A percentile compares a stretch with the other conserved stretches of the same genome.
phyloP scores from a whole-genome alignment of 2,797 vertebrate species.

The Lophius americanus region DNA sequence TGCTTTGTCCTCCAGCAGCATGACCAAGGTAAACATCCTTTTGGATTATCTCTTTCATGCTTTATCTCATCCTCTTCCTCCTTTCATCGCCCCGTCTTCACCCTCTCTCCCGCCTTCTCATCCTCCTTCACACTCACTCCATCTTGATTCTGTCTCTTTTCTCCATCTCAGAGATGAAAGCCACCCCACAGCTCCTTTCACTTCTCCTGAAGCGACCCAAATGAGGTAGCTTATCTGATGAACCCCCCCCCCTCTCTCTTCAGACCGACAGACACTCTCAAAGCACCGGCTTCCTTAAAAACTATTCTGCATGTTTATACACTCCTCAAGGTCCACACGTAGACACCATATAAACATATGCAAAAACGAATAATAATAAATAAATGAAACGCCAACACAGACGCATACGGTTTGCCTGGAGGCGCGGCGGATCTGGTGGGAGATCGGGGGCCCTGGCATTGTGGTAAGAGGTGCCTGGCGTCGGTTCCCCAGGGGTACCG shows the following conservation, averaged over 20 bases:
- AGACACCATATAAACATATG: constrained; percentile 59
- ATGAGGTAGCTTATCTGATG: constrained; percentile 82
- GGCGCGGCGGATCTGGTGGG: constrained; percentile 64
- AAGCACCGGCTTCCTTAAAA: not conserved
- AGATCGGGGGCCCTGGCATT: constrained; percentile 66
- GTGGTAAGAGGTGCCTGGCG: constrained; percentile 57
- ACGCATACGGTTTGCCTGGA: constrained; percentile 63
- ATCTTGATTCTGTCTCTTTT: constrained; percentile 70
- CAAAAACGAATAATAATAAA: constrained; percentile 49
- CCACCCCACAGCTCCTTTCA: constrained; percentile 82
- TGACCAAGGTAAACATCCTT: constrained; percentile 79
- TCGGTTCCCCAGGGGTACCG: constrained; percentile 54
- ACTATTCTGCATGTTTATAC: constrained; percentile 5
- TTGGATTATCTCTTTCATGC: constrained; percentile 73
- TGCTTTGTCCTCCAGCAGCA: constrained; percentile 73
- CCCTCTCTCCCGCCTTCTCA: constrained; percentile 60
- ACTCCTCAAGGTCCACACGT: constrained; percentile 21
- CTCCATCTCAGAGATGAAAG: constrained; percentile 81
- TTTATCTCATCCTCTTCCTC: constrained; percentile 64
- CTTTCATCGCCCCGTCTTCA: constrained; percentile 41
- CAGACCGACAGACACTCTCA: constrained; percentile 29
- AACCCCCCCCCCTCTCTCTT: constrained; percentile 25
- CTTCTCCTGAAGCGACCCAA: constrained; percentile 78
- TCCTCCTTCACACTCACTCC: constrained; percentile 71
- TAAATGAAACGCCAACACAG: constrained; percentile 48